Conservation (phyloP, 2,888 invertebrate species). For the Troglohyphantes excavatus region DNA sequence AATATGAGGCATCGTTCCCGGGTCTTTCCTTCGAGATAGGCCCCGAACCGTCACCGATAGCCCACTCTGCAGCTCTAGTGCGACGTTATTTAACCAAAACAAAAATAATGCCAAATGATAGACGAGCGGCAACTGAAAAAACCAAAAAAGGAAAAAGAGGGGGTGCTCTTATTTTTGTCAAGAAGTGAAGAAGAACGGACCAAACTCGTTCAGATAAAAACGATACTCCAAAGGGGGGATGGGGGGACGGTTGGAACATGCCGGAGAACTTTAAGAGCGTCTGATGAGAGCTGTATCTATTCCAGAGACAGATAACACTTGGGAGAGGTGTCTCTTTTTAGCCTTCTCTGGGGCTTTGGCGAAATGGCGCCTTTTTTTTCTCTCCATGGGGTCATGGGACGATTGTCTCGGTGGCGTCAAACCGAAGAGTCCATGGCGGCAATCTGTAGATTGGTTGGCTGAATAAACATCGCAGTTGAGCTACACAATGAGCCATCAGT, state of each 20-base stretch:
- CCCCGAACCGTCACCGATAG: too few relatives aligned
- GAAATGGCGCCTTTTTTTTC: not conserved
- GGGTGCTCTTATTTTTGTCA: conserved; percentile 20
- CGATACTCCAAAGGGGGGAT: not conserved
- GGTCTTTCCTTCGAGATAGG: too few relatives aligned
- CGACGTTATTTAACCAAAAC: too few relatives aligned
- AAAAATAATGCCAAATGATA: too few relatives aligned
- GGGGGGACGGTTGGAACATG: conserved; percentile 46
- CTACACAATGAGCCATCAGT: too few relatives aligned
- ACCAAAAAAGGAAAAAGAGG: not conserved
- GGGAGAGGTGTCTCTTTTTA: conserved; percentile 57
- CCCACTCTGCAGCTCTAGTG: too few relatives aligned
- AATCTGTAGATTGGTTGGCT: too few relatives aligned
- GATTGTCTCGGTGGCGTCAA: not conserved
- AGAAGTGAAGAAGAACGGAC: conserved; percentile 3
- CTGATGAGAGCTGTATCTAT: conserved; percentile 61
- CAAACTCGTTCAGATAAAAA: conserved; percentile 73
- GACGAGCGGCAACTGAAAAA: conserved; percentile 44
- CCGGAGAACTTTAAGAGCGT: conserved; percentile 56
- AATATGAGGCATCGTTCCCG: too few relatives aligned
- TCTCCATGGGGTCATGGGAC: not conserved
- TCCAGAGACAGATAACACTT: conserved; percentile 36
- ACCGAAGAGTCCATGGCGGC: too few relatives aligned
- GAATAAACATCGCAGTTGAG: too few relatives aligned
- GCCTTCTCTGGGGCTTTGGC: not conserved